A percentile compares a stretch with the other conserved stretches of the same genome.
Evolutionary conservation across 2,888 invertebrate genomes (phyloP).

Genomic region (Galeopsomyia nigrocyanea): DNA sequence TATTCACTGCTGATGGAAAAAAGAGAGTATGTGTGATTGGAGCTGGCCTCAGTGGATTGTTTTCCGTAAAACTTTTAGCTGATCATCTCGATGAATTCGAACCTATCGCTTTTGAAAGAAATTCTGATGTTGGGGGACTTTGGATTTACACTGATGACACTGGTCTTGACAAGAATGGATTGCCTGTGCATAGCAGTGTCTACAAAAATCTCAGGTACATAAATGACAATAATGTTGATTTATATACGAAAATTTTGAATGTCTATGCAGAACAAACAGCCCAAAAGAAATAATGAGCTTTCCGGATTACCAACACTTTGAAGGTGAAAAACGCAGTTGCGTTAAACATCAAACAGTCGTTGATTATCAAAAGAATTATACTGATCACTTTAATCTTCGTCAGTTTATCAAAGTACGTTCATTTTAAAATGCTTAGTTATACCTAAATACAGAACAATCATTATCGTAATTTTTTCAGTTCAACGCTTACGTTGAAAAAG

Average conservation of each 20-base stretch:
- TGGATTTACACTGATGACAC: too few relatives aligned
- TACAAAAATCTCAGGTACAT: too few relatives aligned
- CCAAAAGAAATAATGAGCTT: conserved; percentile 13
- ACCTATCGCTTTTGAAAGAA: too few relatives aligned
- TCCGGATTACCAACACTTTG: background rate
- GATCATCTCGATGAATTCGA: background rate
- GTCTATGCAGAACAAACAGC: background rate
- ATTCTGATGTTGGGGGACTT: too few relatives aligned
- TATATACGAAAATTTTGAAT: background rate
- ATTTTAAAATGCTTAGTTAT: too few relatives aligned
- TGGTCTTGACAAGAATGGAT: too few relatives aligned
- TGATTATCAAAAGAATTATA: conserved; percentile 5
- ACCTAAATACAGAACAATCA: too few relatives aligned
- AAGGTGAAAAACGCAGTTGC: background rate
- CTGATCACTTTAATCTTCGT: background rate
- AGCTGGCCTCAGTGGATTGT: background rate
- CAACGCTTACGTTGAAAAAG: too few relatives aligned
- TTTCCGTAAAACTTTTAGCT: background rate
- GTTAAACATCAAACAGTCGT: background rate
- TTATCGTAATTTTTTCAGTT: too few relatives aligned
- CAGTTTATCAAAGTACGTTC: background rate
- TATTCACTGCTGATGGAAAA: too few relatives aligned
- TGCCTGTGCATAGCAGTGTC: too few relatives aligned
- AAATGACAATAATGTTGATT: too few relatives aligned
- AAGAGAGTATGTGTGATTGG: background rate